These are phyloP conservation scores for Atta texana DNA, from an alignment of 1,140 invertebrate genomes.

Conservation along the genomic window DNA sequence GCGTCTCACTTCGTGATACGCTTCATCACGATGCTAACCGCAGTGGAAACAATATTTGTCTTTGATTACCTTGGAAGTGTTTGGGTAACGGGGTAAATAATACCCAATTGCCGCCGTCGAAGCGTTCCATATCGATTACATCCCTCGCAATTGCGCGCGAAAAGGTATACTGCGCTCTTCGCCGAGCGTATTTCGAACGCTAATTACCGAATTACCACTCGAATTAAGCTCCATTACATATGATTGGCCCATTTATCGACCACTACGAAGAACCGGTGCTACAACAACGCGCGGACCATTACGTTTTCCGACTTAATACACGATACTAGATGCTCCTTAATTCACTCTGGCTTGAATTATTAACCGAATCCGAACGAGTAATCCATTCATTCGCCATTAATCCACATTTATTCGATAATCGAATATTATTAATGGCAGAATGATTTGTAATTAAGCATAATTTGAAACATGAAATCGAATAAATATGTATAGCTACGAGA, in stretches of 20 bases:
- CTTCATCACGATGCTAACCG: conserved; percentile 32
- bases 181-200: conserved; percentile 18
- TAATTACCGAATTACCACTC: conserved; percentile 63
- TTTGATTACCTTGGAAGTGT: conserved; percentile 78
- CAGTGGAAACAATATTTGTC: conserved; percentile 76
- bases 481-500: neutral
- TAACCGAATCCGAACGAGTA: conserved; percentile 20
- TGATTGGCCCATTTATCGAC: conserved; percentile 62
- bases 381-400: conserved; percentile 12
- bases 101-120: conserved; percentile 31
- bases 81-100: conserved; percentile 72
- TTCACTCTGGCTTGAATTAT: conserved; percentile 42
- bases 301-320: conserved; percentile 53
- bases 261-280: conserved; percentile 28
- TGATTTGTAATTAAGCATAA: conserved; percentile 30
- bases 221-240: conserved; percentile 61
- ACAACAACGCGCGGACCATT: conserved; percentile 45
- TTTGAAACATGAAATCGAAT: conserved; percentile 5
- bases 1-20: conserved; percentile 51
- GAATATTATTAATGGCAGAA: conserved; percentile 15
- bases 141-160: conserved; percentile 5
- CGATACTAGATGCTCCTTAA: conserved; percentile 31
- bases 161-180: conserved; percentile 36
- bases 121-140: conserved; percentile 35
- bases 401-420: conserved; percentile 28